These are phyloP conservation scores for Capra hircus DNA, from an alignment of 2,113 vertebrate genomes.

Conservation along the genomic window DNA sequence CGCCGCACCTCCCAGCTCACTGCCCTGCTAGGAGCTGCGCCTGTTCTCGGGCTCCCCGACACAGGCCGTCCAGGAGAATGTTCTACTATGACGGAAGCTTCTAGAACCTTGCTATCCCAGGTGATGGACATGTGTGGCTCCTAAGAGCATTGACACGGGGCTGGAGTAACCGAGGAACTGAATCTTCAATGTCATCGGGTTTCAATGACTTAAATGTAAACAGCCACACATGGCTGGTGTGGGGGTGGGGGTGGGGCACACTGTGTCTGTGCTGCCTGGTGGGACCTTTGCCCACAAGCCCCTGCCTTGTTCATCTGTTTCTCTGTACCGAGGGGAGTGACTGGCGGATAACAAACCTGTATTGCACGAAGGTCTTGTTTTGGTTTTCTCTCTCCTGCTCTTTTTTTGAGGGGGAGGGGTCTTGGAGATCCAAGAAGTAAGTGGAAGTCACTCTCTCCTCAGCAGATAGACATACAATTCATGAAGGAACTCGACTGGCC, in stretches of 20 bases:
- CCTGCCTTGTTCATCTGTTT: fast-evolving
- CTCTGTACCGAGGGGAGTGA: neutral
- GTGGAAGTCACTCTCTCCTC: neutral
- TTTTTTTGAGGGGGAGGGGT: neutral
- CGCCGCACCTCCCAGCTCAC: neutral
- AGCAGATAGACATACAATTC: fast-evolving
- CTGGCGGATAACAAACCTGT: fast-evolving
- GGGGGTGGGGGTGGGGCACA: neutral
- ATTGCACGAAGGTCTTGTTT: fast-evolving
- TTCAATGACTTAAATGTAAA: neutral
- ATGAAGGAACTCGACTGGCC: neutral
- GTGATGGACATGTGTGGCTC: fast-evolving
- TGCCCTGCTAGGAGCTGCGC: neutral
- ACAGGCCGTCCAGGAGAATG: neutral
- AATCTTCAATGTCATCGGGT: fast-evolving
- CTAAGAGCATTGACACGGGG: neutral
- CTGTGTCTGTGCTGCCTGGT: fast-evolving
- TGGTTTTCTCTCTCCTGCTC: too few species aligned
- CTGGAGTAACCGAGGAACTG: neutral
- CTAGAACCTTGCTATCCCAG: neutral
- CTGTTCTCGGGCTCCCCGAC: too few species aligned
- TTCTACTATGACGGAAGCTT: neutral
- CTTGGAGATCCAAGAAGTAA: too few species aligned
- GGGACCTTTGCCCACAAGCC: neutral
- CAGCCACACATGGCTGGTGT: fast-evolving